phyloP scores from a whole-genome alignment of 2,888 invertebrate genomes.

The Pristionchus exspectatus region DNA sequence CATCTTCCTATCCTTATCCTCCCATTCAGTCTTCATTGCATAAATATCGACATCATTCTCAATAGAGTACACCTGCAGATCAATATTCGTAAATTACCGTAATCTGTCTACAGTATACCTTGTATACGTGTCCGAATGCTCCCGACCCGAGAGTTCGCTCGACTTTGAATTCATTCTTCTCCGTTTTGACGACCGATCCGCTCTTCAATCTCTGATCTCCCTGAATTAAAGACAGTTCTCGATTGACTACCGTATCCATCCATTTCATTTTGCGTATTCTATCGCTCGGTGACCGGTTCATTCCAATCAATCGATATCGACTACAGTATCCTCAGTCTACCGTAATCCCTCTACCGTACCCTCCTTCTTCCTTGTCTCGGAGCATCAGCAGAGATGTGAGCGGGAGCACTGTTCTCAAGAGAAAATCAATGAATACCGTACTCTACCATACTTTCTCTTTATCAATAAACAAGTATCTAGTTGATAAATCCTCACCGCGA shows the following conservation, averaged over 20 bases:
- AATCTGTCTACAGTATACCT: conserved; percentile 8
- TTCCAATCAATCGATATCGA: not conserved
- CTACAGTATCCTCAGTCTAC: no score
- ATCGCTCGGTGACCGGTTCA: not conserved
- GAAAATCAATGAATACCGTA: not conserved
- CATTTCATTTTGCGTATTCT: not conserved
- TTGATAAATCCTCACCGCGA: not conserved
- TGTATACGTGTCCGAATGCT: conserved; percentile 17
- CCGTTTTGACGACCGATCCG: not conserved
- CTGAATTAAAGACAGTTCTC: not conserved
- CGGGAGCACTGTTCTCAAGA: not conserved
- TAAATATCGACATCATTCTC: not conserved
- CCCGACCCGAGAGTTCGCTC: not conserved
- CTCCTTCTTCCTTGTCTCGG: not conserved
- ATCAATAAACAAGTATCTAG: not conserved
- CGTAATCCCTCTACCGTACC: not conserved
- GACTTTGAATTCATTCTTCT: not conserved
- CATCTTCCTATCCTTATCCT: not conserved
- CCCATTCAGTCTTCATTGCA: conserved; percentile 6
- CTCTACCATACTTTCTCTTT: not conserved
- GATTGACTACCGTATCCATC: not conserved
- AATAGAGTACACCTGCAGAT: not conserved
- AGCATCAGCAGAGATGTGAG: not conserved
- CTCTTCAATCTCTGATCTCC: not conserved
- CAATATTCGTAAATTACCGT: not conserved